phyloP scores from a whole-genome alignment of 2,797 vertebrate genomes.

The Varecia variegata region DNA sequence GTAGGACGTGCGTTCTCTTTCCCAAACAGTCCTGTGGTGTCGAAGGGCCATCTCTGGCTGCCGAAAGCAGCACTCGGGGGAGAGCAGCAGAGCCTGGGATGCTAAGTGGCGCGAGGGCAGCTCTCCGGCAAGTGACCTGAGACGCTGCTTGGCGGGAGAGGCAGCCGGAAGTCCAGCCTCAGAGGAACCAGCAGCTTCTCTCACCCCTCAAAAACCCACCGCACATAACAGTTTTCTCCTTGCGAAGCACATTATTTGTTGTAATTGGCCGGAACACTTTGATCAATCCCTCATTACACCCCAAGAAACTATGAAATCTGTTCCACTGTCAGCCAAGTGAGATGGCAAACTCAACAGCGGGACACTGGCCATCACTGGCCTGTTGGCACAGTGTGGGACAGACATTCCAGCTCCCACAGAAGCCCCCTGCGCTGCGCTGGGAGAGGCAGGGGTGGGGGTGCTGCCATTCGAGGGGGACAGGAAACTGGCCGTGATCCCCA shows the following conservation, averaged over 20 bases:
- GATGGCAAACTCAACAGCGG: not conserved
- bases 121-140: not conserved
- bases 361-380: not conserved
- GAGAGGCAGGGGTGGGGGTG: rapidly evolving
- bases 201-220: not conserved
- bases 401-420: not conserved
- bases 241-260: rapidly evolving
- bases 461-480: rapidly evolving
- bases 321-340: not conserved
- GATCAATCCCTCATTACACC: not conserved
- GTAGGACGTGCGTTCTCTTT: too few relatives aligned
- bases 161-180: not conserved
- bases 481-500: too few relatives aligned
- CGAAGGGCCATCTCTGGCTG: rapidly evolving
- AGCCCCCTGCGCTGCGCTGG: not conserved
- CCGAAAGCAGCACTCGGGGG: rapidly evolving
- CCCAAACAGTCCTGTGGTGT: not conserved
- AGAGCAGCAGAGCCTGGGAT: too few relatives aligned
- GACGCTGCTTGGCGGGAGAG: not conserved
- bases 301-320: not conserved
- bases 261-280: not conserved
- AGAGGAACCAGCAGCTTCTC: not conserved
- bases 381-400: not conserved
- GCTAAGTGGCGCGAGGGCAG: too few relatives aligned
- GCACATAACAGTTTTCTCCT: rapidly evolving